These are phyloP conservation scores for Melanophora roralis DNA, from an alignment of 2,888 invertebrate species.

Conservation along the genomic window DNA sequence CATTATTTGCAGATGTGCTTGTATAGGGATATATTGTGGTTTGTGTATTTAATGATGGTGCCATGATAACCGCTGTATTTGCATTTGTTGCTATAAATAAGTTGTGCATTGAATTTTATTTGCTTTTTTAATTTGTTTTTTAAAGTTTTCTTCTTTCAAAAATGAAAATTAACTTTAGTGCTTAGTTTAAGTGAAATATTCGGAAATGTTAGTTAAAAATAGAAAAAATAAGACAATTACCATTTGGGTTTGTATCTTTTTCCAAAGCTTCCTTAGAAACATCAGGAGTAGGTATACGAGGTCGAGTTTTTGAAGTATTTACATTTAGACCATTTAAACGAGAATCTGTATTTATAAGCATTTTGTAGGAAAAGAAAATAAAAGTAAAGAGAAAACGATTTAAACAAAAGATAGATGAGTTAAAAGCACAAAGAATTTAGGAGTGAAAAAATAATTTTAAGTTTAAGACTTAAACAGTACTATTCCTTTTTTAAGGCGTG, in stretches of 20 bases:
- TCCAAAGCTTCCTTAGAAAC: slow-evolving; percentile 88
- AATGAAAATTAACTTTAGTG: slow-evolving; percentile 61
- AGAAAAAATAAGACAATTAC: slow-evolving; percentile 73
- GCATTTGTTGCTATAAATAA: slow-evolving; percentile 68
- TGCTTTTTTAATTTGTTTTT: background rate
- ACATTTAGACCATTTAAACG: slow-evolving; percentile 81
- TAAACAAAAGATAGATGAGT: background rate
- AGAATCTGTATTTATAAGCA: slow-evolving; percentile 78
- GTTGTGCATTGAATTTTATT: slow-evolving; percentile 35
- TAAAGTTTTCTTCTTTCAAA: background rate
- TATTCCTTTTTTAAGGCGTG: too few relatives aligned
- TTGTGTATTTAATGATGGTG: slow-evolving; percentile 81
- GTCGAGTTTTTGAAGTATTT: slow-evolving; percentile 82
- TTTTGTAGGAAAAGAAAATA: slow-evolving; percentile 12
- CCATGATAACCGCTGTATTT: slow-evolving; percentile 81
- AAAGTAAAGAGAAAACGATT: slow-evolving; percentile 35
- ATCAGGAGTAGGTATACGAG: slow-evolving; percentile 93
- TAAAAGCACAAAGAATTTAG: slow-evolving; percentile 10
- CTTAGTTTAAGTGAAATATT: slow-evolving; percentile 44
- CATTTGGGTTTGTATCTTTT: slow-evolving; percentile 78
- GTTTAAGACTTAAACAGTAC: too few relatives aligned
- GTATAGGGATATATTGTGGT: slow-evolving; percentile 77
- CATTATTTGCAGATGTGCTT: slow-evolving; percentile 67
- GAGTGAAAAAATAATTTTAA: background rate
- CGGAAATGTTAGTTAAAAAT: background rate